These are phyloP conservation scores for Dermochelys coriacea DNA, from an alignment of 2,797 vertebrate genomes.

Conservation along the genomic window DNA sequence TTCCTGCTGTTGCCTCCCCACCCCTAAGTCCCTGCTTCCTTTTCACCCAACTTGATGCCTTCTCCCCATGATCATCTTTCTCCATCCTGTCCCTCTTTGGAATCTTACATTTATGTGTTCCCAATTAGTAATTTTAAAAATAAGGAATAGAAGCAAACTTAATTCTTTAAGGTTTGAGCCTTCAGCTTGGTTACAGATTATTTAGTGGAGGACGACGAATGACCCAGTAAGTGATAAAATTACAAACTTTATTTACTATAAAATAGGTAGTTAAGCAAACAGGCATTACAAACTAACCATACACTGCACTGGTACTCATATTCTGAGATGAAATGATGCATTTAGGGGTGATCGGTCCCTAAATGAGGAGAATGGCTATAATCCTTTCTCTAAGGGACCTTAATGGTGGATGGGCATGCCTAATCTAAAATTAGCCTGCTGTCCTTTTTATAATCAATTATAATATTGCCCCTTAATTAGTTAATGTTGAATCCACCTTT, in stretches of 20 bases:
- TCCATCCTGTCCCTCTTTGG: background rate
- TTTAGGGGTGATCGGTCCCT: background rate
- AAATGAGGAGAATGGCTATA: background rate
- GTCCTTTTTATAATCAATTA: too few species aligned
- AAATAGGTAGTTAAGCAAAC: background rate
- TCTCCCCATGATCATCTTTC: fast-evolving
- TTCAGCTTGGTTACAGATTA: background rate
- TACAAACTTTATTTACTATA: background rate
- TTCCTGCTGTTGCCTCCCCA: background rate
- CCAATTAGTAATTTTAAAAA: background rate
- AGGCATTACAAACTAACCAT: background rate
- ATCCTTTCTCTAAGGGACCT: background rate
- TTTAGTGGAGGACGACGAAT: background rate
- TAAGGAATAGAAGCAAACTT: background rate
- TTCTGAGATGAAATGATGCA: background rate
- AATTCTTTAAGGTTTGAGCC: background rate
- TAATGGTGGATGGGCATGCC: too few species aligned
- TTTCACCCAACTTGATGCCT: background rate
- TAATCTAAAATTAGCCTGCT: too few species aligned
- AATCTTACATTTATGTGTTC: background rate
- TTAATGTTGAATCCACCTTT: too few species aligned
- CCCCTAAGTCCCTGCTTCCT: background rate
- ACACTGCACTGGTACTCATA: background rate
- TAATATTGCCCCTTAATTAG: too few species aligned
- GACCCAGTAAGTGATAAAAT: background rate